These are phyloP conservation scores for Aurelia aurita complex sp. Pacific DNA, from an alignment of 30 jellyfish, hydroid and myxozoan genomes.

Conservation along the genomic window DNA sequence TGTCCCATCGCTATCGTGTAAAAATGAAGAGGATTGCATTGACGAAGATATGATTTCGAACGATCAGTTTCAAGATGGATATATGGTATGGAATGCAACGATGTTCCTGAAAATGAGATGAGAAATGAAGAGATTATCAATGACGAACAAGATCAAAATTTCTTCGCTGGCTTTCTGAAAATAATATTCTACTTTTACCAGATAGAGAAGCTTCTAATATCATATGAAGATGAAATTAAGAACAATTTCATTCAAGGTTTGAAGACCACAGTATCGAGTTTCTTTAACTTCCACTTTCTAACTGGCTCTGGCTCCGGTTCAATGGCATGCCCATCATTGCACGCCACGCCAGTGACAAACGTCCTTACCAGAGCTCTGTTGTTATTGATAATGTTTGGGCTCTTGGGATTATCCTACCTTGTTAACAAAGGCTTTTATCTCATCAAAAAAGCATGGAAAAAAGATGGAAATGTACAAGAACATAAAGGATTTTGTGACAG, in stretches of 20 bases:
- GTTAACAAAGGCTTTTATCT: not conserved
- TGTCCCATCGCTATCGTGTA: not conserved
- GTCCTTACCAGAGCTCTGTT: not conserved
- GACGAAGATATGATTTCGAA: not conserved
- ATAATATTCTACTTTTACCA: conserved; percentile 18
- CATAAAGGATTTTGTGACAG: not conserved
- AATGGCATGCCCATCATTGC: not conserved
- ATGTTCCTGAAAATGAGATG: not conserved
- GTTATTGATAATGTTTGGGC: not conserved
- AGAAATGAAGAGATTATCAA: not conserved
- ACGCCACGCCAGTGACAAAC: conserved; percentile 11
- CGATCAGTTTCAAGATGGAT: not conserved
- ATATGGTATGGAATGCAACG: not conserved
- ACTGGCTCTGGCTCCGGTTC: not conserved
- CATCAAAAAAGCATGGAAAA: not conserved
- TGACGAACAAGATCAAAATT: not conserved
- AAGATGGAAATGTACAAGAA: not conserved
- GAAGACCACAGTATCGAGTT: not conserved
- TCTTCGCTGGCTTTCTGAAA: conserved; percentile 7
- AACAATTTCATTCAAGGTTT: not conserved
- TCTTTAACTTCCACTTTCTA: not conserved
- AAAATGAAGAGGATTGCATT: not conserved
- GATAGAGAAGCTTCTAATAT: not conserved
- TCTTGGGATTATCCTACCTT: not conserved
- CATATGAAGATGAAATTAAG: not conserved